phyloP scores from a whole-genome alignment of 2,113 vertebrate genomes.

The Ramphastos sulfuratus region DNA sequence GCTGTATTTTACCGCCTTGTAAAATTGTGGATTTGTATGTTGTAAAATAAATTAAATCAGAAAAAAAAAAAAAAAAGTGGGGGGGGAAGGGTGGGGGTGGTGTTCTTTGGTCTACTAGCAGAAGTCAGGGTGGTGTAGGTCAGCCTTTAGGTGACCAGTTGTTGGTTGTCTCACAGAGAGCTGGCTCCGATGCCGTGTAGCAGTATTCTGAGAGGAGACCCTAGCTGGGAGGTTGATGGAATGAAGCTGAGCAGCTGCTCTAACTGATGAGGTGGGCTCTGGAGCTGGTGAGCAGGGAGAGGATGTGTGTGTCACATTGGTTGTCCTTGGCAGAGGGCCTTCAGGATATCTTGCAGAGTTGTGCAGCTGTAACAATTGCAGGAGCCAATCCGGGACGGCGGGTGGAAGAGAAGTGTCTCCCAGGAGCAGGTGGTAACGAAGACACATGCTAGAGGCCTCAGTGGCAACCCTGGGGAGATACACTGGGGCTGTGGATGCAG shows the following conservation, averaged over 20 bases:
- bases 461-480: fast-evolving
- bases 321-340: neutral
- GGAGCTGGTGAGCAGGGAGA: neutral
- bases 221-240: neutral
- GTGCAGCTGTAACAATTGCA: neutral
- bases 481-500: neutral
- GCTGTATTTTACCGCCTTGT: neutral
- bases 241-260: neutral
- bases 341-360: neutral
- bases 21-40: neutral
- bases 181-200: neutral
- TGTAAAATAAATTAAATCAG: neutral
- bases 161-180: neutral
- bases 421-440: too few species aligned
- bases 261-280: fast-evolving
- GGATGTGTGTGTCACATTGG: neutral
- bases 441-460: fast-evolving
- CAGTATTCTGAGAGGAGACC: neutral
- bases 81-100: too few species aligned
- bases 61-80: neutral
- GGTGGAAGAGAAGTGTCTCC: neutral
- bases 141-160: neutral
- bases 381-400: neutral
- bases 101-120: neutral
- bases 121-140: neutral